Evolutionary conservation across 2,113 vertebrate species (phyloP).

Genomic region (Dromaius novaehollandiae): DNA sequence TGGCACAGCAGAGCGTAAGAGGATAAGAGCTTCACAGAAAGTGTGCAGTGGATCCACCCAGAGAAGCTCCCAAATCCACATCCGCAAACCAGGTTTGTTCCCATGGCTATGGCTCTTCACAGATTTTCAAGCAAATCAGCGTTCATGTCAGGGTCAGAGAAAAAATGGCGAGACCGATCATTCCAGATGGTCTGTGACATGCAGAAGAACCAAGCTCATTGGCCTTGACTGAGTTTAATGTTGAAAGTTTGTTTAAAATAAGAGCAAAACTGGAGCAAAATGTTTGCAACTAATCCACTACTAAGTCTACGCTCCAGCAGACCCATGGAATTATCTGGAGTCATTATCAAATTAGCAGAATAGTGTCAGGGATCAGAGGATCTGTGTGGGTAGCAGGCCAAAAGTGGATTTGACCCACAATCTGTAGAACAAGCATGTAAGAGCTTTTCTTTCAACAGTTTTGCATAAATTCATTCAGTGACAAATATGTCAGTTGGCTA

Average conservation of each 20-base stretch:
- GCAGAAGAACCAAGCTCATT: not conserved
- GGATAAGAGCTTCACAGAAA: not conserved
- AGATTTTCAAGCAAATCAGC: not conserved
- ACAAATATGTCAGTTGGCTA: conserved; percentile 55
- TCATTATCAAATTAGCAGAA: not conserved
- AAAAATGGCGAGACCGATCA: not conserved
- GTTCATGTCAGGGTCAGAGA: accelerated
- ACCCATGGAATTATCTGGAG: not conserved
- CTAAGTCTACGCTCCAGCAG: not conserved
- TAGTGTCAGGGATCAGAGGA: not conserved
- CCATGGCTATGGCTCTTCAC: not conserved
- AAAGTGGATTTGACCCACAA: conserved; percentile 44
- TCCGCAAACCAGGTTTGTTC: not conserved
- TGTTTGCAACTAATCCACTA: not conserved
- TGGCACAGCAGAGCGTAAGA: not conserved
- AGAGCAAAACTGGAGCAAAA: not conserved
- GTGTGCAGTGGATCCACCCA: not conserved
- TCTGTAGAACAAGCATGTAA: not conserved
- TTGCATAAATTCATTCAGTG: conserved; percentile 40
- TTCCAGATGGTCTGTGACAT: not conserved
- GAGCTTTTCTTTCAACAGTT: conserved; percentile 22
- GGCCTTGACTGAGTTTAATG: not conserved
- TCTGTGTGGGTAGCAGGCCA: conserved; percentile 18
- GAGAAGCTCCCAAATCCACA: not conserved
- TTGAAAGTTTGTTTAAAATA: not conserved